Conservation (phyloP, 1,140 invertebrate species). For the Teleogryllus occipitalis region DNA sequence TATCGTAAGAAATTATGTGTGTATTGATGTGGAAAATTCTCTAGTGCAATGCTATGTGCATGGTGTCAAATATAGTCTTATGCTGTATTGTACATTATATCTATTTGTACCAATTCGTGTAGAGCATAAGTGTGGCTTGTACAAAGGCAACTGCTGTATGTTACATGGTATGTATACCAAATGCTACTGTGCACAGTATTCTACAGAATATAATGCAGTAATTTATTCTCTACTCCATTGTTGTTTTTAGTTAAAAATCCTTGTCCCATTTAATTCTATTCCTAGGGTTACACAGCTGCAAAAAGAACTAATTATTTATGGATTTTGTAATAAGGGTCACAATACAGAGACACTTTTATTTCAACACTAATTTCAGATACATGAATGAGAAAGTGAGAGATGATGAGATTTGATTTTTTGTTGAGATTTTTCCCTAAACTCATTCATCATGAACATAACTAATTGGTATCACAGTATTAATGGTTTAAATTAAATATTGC, state of each 20-base stretch:
- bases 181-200: not conserved
- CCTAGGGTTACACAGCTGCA: too few relatives aligned
- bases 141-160: slow-evolving; percentile 3
- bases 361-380: too few relatives aligned
- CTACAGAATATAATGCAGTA: slow-evolving; percentile 1
- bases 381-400: too few relatives aligned
- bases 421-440: too few relatives aligned
- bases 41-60: not conserved
- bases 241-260: not conserved
- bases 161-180: not conserved
- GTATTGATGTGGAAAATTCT: not conserved
- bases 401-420: too few relatives aligned
- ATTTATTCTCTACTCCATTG: not conserved
- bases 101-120: not conserved
- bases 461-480: too few relatives aligned
- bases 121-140: not conserved
- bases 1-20: not conserved
- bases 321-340: too few relatives aligned
- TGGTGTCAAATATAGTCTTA: not conserved
- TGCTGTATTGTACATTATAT: not conserved
- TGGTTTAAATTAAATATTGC: too few relatives aligned
- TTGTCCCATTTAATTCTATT: too few relatives aligned
- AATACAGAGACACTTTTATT: too few relatives aligned
- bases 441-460: too few relatives aligned
- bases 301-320: too few relatives aligned